These are phyloP conservation scores for Bubo bubo DNA, from an alignment of 2,113 vertebrate species.

Conservation along the genomic window DNA sequence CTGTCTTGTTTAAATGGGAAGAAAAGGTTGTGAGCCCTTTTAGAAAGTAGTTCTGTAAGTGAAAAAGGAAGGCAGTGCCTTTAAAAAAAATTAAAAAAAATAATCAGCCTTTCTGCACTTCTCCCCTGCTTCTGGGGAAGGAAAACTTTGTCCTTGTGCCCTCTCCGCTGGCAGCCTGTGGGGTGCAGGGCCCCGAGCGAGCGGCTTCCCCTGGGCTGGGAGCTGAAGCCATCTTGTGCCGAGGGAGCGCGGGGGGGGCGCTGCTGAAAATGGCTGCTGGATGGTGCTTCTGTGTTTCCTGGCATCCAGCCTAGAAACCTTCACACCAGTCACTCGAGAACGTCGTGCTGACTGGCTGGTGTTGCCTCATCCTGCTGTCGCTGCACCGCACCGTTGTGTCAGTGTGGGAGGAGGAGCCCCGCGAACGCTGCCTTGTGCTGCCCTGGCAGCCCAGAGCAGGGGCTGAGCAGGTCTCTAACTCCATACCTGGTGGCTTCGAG, in stretches of 20 bases:
- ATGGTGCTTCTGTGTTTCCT: slow-evolving; percentile 34
- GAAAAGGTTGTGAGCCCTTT: neutral
- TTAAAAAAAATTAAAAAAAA: neutral
- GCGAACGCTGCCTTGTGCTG: neutral
- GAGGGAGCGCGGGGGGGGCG: neutral
- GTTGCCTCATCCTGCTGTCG: neutral
- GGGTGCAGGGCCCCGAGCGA: neutral
- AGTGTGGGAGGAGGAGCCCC: neutral
- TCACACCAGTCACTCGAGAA: neutral
- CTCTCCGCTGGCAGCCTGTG: neutral
- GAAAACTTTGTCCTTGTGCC: neutral
- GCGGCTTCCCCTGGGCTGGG: neutral
- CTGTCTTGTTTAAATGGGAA: neutral
- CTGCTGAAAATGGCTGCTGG: slow-evolving; percentile 37
- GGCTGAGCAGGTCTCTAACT: neutral
- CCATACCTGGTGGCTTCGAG: accelerated
- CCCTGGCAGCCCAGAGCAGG: neutral
- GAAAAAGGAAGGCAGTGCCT: neutral
- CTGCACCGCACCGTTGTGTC: neutral
- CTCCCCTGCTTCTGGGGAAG: neutral
- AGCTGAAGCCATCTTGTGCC: slow-evolving; percentile 19
- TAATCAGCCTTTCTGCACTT: neutral
- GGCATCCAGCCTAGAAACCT: slow-evolving; percentile 37
- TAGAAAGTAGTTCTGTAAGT: neutral
- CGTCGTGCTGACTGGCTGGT: neutral